Base-by-base conservation (phyloP, 2,113 vertebrate genomes). In the Myiozetetes cayanensis region DNA sequence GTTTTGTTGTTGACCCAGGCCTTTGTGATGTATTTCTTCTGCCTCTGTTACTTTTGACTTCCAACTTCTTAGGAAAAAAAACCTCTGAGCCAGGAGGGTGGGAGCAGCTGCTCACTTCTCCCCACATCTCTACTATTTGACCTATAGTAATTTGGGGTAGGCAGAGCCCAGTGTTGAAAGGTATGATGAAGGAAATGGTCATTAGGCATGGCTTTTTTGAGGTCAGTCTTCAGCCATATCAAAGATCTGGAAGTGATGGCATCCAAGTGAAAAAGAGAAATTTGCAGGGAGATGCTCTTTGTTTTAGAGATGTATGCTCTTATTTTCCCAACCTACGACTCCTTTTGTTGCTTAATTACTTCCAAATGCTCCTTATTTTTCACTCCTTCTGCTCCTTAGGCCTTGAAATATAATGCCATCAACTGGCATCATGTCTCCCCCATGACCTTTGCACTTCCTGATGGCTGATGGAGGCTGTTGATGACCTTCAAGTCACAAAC, bases 401-500 rank as follows among this genome's bases (percentile, higher is more conserved):
- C 94, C 86, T 93, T 92, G 96, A 96, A 97, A 97, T 85, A 72
- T 63, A 95, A 96, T 90, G 80, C 87, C 81, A 94, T 87, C 82
- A 86, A 37, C 68, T 75, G 94, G 70, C 63, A 94, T 37, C 39
- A 59, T 87, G 82, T 76, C 63, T 93, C 91, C 82, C 75, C 70
- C 93, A 82, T 96, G 96, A 89, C 91, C 93, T 96, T 96, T 96
- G 94, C 86, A 90, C 94, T 95, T 94, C 92, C 59, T 95, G 85
- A 81, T 56, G 74, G 53, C 55, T 44, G 89, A 76, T 94, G 65
- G n/a, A 80, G 96, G 94, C 95, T 93, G 77, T 90, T 87, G 87
- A 94, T 92, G 88, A 91, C 94, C 93, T 96, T 93, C 94, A 96
- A 96, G 96, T 96, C 92, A 94, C 87, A 96, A 95, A 92, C 85